Conservation (phyloP, 2,113 vertebrate genomes). For the Leiothrix lutea region DNA sequence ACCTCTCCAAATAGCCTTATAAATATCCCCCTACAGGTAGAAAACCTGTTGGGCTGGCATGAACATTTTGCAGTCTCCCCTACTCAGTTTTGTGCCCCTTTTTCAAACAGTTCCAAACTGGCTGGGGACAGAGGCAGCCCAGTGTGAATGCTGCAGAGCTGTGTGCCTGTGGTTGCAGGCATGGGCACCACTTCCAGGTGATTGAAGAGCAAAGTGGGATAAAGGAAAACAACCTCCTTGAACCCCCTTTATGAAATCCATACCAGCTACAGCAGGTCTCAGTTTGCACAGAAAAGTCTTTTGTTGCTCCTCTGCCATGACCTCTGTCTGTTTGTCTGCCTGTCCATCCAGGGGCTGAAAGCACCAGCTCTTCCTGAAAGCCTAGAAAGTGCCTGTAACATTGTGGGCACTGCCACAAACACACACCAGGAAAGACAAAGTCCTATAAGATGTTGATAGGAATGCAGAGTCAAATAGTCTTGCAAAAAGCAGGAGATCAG, state of each 20-base stretch:
- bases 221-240: neutral
- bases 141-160: neutral
- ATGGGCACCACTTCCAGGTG: neutral
- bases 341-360: conserved; percentile 2
- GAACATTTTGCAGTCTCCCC: neutral
- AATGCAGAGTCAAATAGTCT: conserved; percentile 9
- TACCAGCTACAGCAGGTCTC: neutral
- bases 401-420: neutral
- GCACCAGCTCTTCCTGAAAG: neutral
- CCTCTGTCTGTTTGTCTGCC: conserved; percentile 15
- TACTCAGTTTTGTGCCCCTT: neutral
- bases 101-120: neutral
- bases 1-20: neutral
- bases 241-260: neutral
- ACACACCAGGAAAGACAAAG: neutral
- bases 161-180: neutral
- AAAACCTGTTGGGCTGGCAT: neutral
- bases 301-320: neutral
- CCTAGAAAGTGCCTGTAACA: conserved; percentile 20
- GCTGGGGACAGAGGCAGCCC: neutral
- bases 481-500: conserved; percentile 31
- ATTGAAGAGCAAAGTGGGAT: neutral
- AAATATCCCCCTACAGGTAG: neutral
- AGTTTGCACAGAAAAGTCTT: neutral
- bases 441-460: neutral